These are phyloP conservation scores for Lycopodina hypogea DNA, from an alignment of 37 sponge, comb jelly and placozoan species.

Conservation along the genomic window DNA sequence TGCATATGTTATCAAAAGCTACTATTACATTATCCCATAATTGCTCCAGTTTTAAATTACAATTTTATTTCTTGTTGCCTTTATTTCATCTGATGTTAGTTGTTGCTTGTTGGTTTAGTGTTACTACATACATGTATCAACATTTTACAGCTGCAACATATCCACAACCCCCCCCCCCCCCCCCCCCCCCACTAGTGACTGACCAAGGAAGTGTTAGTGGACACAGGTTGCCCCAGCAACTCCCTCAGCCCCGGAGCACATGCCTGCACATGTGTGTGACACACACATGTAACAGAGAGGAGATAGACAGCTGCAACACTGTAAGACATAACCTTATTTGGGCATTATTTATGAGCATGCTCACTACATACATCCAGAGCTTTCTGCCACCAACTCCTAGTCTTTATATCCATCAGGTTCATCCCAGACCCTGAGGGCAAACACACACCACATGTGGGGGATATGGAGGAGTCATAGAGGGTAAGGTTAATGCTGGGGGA, in stretches of 20 bases:
- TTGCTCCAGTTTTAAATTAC: too few relatives aligned
- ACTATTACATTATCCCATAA: too few relatives aligned
- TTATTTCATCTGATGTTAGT: too few relatives aligned
- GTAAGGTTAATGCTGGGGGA: neutral
- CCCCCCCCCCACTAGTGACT: neutral
- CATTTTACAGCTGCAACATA: too few relatives aligned
- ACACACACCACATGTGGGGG: too few relatives aligned
- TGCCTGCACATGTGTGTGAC: neutral
- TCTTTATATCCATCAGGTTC: constrained; percentile 87
- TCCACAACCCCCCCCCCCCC: neutral
- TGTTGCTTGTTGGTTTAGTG: too few relatives aligned
- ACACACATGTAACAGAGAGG: neutral
- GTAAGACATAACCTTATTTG: constrained; percentile 6
- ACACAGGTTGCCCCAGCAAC: constrained; percentile 66
- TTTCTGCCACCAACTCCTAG: constrained; percentile 67
- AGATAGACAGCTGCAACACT: neutral
- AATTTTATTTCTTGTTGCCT: too few relatives aligned
- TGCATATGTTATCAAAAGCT: too few relatives aligned
- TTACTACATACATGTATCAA: neutral
- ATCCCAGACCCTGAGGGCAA: constrained; percentile 84
- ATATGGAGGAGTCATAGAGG: neutral
- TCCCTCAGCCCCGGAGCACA: constrained; percentile 60
- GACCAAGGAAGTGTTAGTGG: constrained; percentile 67
- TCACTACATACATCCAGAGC: constrained; percentile 55
- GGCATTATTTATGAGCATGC: too few relatives aligned